Conservation (phyloP, 2,888 invertebrate species). For the Chromoteleia sp. region DNA sequence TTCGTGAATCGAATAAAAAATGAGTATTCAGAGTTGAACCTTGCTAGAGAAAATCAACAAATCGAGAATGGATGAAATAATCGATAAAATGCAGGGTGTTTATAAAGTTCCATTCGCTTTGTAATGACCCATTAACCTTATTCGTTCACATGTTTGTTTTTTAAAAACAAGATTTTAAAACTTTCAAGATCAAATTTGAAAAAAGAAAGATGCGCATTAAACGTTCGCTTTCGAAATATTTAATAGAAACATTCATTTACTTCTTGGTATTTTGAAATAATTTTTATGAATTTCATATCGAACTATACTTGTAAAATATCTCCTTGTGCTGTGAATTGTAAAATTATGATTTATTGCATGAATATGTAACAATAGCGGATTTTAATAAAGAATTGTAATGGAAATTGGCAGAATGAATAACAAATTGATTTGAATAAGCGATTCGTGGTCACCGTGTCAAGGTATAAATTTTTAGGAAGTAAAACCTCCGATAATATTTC, state of each 20-base stretch:
- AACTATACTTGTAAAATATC: no score
- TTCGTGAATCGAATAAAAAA: not conserved
- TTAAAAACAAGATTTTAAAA: no score
- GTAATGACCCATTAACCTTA: not conserved
- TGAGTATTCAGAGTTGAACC: conserved; percentile 5
- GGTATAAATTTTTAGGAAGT: no score
- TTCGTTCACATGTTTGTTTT: not conserved
- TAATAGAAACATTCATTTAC: no score
- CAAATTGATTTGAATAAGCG: conserved; percentile 23
- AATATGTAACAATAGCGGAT: conserved; percentile 3
- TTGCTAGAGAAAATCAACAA: not conserved
- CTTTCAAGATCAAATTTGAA: no score
- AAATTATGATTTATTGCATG: conserved; percentile 8
- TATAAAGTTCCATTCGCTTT: not conserved
- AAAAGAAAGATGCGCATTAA: no score
- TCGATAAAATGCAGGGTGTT: not conserved
- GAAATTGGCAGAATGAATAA: conserved; percentile 28
- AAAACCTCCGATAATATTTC: not conserved
- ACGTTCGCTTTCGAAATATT: no score
- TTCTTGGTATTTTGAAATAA: no score
- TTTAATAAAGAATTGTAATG: conserved; percentile 30
- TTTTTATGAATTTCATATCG: no score
- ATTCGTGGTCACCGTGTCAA: conserved; percentile 27
- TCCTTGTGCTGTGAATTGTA: no score
- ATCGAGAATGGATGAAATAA: conserved; percentile 3